Evolutionary conservation across 2,888 invertebrate genomes (phyloP), one percentile per base, ranked within the genome.

Genomic region (Hypena proboscidalis): DNA sequence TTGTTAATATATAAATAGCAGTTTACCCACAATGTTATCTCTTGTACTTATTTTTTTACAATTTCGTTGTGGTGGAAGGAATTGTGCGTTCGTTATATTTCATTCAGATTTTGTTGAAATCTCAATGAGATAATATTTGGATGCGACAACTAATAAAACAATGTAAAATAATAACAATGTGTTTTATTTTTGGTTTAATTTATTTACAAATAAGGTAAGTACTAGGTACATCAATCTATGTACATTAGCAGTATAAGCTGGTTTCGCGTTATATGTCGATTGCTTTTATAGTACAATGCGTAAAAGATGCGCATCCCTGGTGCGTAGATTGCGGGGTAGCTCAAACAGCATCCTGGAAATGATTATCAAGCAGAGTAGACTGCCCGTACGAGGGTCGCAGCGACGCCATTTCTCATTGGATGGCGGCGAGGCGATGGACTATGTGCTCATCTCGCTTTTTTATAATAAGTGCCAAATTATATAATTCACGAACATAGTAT

Each of bases 171-270:
- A 60, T 63, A 63, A 67, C 64, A 42, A 60, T n/a, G 42, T 30
- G 40, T 64, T 60, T 64, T 59, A 67, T 64, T 64, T 67, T 52
- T 63, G 47, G 65, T 64, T 62, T 62, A 53, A 33, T 53, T n/a
- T 53, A 45, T 23, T 33, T 31, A 35, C 13, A 19, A 27, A 27
- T 19, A 23, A 23, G 7, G 10, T 13, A 3, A 3, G 20, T 9
- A 20, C 20, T n/a, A 20, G 13, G 17, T 7, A 25, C 25, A 11
- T 11, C 5, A 11, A 25, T n/a, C n/a, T n/a, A n/a, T n/a, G n/a
- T n/a, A n/a, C n/a, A n/a, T n/a, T n/a, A n/a, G n/a, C n/a, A n/a
- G n/a, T n/a, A n/a, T n/a, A n/a, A n/a, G n/a, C n/a, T n/a, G n/a
- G n/a, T n/a, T n/a, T n/a, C n/a, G n/a, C n/a, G n/a, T n/a, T n/a